Conservation (phyloP, 2,113 vertebrate genomes). For the Ciconia boyciana region DNA sequence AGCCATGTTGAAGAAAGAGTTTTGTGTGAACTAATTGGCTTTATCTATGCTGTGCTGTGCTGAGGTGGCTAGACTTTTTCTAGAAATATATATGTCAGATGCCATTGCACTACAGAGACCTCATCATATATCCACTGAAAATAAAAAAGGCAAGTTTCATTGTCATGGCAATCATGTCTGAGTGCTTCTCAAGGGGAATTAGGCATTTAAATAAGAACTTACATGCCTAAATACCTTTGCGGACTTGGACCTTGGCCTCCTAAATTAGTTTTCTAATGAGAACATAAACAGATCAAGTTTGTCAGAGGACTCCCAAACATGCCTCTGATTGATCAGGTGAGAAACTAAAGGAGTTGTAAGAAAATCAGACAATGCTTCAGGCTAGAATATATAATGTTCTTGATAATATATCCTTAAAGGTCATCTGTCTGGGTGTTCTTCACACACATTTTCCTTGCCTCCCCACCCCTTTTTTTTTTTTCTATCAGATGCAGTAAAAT, state of each 20-base stretch:
- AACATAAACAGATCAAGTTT: not conserved
- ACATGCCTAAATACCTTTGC: not conserved
- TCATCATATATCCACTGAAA: not conserved
- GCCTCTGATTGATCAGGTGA: not conserved
- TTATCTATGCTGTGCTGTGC: not conserved
- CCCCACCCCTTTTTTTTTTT: rapidly evolving
- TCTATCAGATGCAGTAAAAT: not conserved
- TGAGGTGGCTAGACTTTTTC: not conserved
- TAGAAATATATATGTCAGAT: not conserved
- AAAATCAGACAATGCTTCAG: not conserved
- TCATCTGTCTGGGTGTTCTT: not conserved
- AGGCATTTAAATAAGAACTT: not conserved
- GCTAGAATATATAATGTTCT: not conserved
- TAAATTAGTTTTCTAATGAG: constrained; percentile 12
- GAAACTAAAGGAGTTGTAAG: not conserved
- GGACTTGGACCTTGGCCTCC: not conserved
- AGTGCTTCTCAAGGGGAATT: not conserved
- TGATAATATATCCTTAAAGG: not conserved
- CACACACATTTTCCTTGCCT: not conserved
- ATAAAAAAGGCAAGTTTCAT: not conserved
- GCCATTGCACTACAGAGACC: not conserved
- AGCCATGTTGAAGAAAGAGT: not conserved
- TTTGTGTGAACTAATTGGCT: not conserved
- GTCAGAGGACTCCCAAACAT: not conserved
- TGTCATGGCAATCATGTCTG: not conserved